Conservation (phyloP, 1,140 invertebrate species). For the Stratiolaelaps scimitus region DNA sequence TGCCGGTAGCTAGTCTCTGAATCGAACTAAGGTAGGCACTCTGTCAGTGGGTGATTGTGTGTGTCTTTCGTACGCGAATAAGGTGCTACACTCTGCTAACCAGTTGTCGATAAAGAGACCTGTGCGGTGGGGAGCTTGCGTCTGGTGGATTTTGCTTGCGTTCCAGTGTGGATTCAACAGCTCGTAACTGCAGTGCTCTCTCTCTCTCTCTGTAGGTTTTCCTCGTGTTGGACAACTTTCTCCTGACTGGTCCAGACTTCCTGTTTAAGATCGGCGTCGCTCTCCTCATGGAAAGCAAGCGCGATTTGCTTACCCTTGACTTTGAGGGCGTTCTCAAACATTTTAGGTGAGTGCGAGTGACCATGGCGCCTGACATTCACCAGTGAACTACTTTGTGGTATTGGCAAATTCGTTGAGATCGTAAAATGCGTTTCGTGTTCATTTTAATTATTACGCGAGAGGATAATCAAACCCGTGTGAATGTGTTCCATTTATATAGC, state of each 20-base stretch:
- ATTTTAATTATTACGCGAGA: too few species aligned
- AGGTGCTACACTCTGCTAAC: not conserved
- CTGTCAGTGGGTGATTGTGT: too few species aligned
- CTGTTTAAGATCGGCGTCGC: conserved; percentile 91
- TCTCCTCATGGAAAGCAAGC: conserved; percentile 68
- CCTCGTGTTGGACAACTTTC: conserved; percentile 32
- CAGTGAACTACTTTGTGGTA: too few species aligned
- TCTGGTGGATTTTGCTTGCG: not conserved
- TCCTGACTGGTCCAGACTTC: conserved; percentile 66
- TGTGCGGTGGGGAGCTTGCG: too few species aligned
- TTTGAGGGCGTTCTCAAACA: conserved; percentile 88
- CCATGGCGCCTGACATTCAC: not conserved
- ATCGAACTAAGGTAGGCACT: too few species aligned
- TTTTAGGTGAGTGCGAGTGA: conserved; percentile 44
- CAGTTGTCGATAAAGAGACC: not conserved
- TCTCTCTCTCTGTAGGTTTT: conserved; percentile 4
- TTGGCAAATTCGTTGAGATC: too few species aligned
- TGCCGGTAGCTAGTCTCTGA: too few species aligned
- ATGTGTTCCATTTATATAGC: too few species aligned
- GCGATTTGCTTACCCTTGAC: conserved; percentile 84
- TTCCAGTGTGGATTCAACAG: not conserved
- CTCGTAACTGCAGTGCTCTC: conserved; percentile 13
- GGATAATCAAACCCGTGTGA: too few species aligned
- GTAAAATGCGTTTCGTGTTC: too few species aligned
- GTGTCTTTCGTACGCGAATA: too few species aligned